Percentiles rank a stretch among this genome's conserved stretches.
phyloP scores from a whole-genome alignment of 1,140 invertebrate species.

The Leptonema lineaticorne region DNA sequence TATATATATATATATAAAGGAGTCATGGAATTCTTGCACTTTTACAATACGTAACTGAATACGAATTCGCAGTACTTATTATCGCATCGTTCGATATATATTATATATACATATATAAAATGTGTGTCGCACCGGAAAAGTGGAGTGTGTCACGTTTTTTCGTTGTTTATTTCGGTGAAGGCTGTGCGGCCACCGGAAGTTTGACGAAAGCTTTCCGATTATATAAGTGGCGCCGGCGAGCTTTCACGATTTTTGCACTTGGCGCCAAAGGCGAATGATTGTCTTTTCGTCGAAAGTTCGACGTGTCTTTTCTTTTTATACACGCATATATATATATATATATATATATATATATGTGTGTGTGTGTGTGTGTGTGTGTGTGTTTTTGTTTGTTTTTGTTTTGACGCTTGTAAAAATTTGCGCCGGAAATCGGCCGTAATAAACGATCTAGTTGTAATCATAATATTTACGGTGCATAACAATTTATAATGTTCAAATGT shows the following conservation, averaged over 20 bases:
- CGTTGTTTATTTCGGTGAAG: conserved; percentile 16
- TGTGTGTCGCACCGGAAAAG: conserved; percentile 6
- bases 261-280: no score
- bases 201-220: conserved; percentile 1
- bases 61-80: no score
- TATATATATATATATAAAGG: neutral
- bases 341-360: no score
- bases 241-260: neutral
- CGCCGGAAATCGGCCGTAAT: neutral
- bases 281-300: neutral
- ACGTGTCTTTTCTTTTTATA: neutral
- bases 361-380: no score
- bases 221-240: neutral
- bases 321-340: no score
- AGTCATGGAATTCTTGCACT: neutral
- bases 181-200: conserved; percentile 13
- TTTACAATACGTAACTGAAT: no score
- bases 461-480: no score
- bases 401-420: neutral
- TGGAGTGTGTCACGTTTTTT: conserved; percentile 13
- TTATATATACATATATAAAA: no score
- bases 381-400: neutral
- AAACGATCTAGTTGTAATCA: no score
- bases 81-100: no score
- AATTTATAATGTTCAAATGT: no score